These are phyloP conservation scores for Mesaphorura yosii DNA, from an alignment of 1,140 invertebrate species.

Conservation along the genomic window DNA sequence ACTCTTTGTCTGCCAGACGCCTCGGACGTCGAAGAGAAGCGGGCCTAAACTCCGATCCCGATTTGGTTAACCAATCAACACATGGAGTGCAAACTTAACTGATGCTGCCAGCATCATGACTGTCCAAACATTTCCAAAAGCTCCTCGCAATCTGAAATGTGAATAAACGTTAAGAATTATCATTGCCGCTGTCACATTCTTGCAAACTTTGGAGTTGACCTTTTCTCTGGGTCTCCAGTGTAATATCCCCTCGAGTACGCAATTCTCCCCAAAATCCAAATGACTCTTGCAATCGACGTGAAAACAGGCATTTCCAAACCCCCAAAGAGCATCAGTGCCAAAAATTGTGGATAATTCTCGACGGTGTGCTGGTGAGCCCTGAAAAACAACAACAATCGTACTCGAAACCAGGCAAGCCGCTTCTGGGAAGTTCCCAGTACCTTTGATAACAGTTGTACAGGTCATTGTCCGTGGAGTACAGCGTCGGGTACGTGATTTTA, in stretches of 20 bases:
- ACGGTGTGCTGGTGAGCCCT: conserved; percentile 44
- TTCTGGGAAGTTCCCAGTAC: conserved; percentile 4
- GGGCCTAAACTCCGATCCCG: no score
- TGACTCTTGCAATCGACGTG: conserved; percentile 36
- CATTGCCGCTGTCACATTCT: neutral
- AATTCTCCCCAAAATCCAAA: conserved; percentile 39
- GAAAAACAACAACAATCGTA: neutral
- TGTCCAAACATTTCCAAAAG: conserved; percentile 37
- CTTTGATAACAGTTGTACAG: conserved; percentile 40
- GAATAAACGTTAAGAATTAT: conserved; percentile 22
- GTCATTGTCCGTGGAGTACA: conserved; percentile 38
- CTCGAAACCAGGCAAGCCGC: neutral
- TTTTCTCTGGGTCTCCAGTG: conserved; percentile 35
- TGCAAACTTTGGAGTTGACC: conserved; percentile 2
- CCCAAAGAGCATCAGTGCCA: conserved; percentile 37
- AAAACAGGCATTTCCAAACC: conserved; percentile 40
- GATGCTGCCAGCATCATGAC: conserved; percentile 36
- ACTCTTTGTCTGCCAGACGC: no score
- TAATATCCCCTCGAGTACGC: conserved; percentile 43
- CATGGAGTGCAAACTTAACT: conserved; percentile 33
- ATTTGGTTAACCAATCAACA: no score
- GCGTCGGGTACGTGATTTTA: conserved; percentile 37
- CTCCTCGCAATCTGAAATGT: conserved; percentile 38
- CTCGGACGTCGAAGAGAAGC: no score
- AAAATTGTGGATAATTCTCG: conserved; percentile 39